Base-by-base conservation (phyloP, 2,888 invertebrate genomes). In the Sicus ferrugineus region DNA sequence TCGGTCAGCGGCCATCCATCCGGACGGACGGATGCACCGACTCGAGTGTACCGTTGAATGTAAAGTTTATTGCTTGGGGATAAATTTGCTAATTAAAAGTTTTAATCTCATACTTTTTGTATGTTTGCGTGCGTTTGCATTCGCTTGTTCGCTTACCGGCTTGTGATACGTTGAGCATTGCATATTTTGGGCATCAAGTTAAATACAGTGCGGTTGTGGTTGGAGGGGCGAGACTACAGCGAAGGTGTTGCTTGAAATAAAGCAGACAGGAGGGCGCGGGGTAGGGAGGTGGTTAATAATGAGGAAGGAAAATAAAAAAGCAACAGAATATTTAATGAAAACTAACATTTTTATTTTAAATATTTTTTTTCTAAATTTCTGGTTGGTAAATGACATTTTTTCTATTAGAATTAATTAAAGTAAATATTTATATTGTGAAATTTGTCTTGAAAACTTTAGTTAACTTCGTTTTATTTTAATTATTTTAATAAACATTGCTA, bases 11-110 rank as follows among this genome's bases (percentile, higher is more conserved):
- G n/a, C n/a, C n/a, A n/a, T n/a, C n/a, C n/a, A n/a, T 19, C 56
- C 28, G 42, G 14, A 31, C 34, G 59, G 7, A 31, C 59, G 16
- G 61, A 16, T 61, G 61, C 6, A n/a, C 23, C 19, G 4, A 28
- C 59, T 6, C 26, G 6, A 16, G n/a, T 56, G 26, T 26, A 28
- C 23, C n/a, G 28, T 26, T 42, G 23, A 38, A 26, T 42, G 50
- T 16, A 64, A 50, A 42, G 34, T 68, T 69, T 64, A 69, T 69
- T 69, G 69, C 69, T 56, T 42, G 31, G 54, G 68, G 68, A 63
- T 68, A 68, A 69, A 69, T 69, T 69, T 69, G 64, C 69, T 69
- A 69, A 69, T 69, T 69, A 64, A 69, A 69, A 69, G 46, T 69
- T 69, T 59, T 67, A 67, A 67, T 59, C 67, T 67, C 58, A 48